A percentile compares a stretch with the other conserved stretches of the same genome.
Conservation (phyloP, 2,888 invertebrate species). For the Psococerastis gibbosa region DNA sequence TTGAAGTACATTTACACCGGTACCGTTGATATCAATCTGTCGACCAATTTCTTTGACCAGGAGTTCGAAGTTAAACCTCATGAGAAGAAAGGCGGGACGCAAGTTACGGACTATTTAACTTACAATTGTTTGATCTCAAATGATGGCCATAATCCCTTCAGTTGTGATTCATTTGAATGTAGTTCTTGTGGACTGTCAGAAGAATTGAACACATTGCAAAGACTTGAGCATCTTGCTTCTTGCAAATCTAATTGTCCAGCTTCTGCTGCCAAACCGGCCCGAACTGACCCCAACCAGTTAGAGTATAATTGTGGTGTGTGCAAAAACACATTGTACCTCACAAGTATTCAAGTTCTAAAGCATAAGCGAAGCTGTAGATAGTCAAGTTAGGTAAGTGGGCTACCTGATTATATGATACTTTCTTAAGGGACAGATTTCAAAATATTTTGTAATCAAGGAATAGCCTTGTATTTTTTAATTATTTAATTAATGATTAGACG, state of each 20-base stretch:
- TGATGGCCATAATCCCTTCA: background rate
- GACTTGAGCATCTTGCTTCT: background rate
- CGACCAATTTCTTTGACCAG: slow-evolving; percentile 52
- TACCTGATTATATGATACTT: no score
- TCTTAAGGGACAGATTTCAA: no score
- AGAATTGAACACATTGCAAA: background rate
- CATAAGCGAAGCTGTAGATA: slow-evolving; percentile 40
- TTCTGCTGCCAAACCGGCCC: slow-evolving; percentile 17
- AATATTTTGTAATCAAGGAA: no score
- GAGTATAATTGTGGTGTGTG: slow-evolving; percentile 56
- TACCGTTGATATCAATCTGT: slow-evolving; percentile 22
- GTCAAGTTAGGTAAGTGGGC: no score
- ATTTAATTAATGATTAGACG: no score
- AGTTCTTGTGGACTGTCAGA: background rate
- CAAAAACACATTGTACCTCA: slow-evolving; percentile 42
- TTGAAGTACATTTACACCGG: slow-evolving; percentile 52
- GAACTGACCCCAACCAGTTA: slow-evolving; percentile 36
- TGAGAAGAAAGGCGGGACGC: slow-evolving; percentile 59
- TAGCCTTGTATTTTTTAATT: no score
- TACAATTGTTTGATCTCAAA: slow-evolving; percentile 46
- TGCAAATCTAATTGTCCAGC: slow-evolving; percentile 17
- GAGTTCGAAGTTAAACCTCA: slow-evolving; percentile 40
- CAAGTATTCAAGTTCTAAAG: slow-evolving; percentile 66
- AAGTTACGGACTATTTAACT: slow-evolving; percentile 62
- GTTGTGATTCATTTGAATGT: background rate